phyloP scores from a whole-genome alignment of 2,113 vertebrate genomes.

The Aramus guarauna region DNA sequence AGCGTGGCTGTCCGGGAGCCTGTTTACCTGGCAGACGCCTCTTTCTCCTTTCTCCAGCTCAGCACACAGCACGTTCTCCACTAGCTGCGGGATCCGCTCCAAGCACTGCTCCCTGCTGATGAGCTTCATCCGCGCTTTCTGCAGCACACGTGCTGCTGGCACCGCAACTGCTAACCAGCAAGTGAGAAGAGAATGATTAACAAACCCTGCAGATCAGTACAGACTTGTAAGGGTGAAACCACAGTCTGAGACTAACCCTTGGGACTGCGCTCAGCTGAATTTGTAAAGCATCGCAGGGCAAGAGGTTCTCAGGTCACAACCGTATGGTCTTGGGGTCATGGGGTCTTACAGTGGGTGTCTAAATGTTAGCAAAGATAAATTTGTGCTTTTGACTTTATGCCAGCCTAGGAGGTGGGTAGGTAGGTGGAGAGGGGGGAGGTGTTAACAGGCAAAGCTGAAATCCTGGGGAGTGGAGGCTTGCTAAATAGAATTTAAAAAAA shows the following conservation, averaged over 20 bases:
- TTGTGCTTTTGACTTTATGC: background rate
- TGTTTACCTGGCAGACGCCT: constrained; percentile 43
- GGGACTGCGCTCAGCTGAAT: background rate
- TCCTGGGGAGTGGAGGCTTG: background rate
- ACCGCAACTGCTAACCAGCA: background rate
- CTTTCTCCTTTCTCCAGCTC: background rate
- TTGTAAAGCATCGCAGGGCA: background rate
- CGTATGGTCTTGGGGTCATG: fast-evolving
- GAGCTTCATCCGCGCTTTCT: constrained; percentile 14
- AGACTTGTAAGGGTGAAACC: background rate
- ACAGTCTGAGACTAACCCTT: background rate
- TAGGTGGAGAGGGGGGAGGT: background rate
- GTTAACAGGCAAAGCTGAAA: background rate
- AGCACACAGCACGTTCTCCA: constrained; percentile 52
- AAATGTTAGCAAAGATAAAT: background rate
- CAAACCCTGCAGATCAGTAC: too few relatives aligned
- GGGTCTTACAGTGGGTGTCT: background rate
- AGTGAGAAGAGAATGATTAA: background rate
- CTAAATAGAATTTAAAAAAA: background rate
- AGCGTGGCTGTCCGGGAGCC: fast-evolving
- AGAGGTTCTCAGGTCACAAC: background rate
- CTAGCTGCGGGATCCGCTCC: background rate
- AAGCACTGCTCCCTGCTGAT: constrained; percentile 16
- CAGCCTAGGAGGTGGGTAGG: background rate
- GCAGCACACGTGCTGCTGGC: background rate